Evolutionary conservation across 2,113 vertebrate genomes (phyloP).

Genomic region (Halcyon senegalensis): DNA sequence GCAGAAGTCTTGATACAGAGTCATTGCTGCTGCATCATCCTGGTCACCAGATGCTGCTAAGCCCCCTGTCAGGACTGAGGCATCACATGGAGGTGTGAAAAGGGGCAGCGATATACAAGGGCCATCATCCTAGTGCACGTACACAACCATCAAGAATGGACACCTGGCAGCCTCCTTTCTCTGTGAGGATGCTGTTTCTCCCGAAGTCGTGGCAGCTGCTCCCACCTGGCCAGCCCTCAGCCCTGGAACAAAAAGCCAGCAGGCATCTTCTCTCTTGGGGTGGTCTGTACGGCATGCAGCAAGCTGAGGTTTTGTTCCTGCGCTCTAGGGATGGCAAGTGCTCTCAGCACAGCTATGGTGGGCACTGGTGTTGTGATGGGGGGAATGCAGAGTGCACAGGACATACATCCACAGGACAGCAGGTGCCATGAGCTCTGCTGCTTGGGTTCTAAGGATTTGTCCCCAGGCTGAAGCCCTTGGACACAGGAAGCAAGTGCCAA

Average conservation of each 20-base stretch:
- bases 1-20: neutral
- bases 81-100: neutral
- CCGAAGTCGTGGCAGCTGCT: neutral
- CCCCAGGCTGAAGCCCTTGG: neutral
- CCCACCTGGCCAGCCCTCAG: neutral
- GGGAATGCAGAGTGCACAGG: neutral
- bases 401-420: neutral
- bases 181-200: neutral
- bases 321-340: neutral
- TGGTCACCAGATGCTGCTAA: neutral
- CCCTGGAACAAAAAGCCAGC: neutral
- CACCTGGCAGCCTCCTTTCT: neutral
- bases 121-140: no score
- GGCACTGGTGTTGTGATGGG: fast-evolving
- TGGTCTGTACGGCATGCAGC: neutral
- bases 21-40: neutral
- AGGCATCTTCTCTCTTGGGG: neutral
- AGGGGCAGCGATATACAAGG: neutral
- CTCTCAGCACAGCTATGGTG: neutral
- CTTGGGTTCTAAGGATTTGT: neutral
- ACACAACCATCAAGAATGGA: neutral
- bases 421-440: fast-evolving
- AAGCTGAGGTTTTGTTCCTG: neutral
- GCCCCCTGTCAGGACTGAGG: neutral
- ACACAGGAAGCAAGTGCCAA: neutral